A percentile compares a stretch with the other conserved stretches of the same genome.
phyloP scores from a whole-genome alignment of 2,888 invertebrate species.

The Mesorhabditis belari region DNA sequence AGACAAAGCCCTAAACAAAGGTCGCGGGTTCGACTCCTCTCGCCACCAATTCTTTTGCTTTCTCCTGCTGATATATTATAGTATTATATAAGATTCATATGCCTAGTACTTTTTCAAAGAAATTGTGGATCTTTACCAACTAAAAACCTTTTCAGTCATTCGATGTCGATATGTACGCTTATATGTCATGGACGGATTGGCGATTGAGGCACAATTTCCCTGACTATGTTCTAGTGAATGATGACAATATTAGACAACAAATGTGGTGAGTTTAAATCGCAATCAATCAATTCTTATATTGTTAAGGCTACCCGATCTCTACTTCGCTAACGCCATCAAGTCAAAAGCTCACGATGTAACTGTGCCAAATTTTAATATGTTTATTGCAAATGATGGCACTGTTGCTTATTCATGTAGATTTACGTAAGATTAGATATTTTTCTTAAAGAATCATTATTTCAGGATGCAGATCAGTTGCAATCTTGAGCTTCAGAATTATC shows the following conservation, averaged over 20 bases:
- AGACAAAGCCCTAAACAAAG: too few species aligned
- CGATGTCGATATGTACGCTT: slow-evolving; percentile 47
- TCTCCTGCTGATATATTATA: too few species aligned
- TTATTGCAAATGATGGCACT: slow-evolving; percentile 44
- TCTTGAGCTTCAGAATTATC: background rate
- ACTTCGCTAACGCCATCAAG: slow-evolving; percentile 43
- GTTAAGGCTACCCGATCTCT: slow-evolving; percentile 45
- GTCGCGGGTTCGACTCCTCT: too few species aligned
- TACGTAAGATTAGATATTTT: too few species aligned
- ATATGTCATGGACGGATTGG: slow-evolving; percentile 35
- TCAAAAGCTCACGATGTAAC: slow-evolving; percentile 37
- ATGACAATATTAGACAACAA: slow-evolving; percentile 34
- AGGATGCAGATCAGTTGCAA: background rate
- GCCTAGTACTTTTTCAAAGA: too few species aligned
- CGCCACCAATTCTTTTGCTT: too few species aligned
- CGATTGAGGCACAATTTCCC: slow-evolving; percentile 34
- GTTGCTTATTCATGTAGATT: slow-evolving; percentile 42
- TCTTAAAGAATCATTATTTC: too few species aligned
- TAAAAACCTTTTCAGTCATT: slow-evolving; percentile 33
- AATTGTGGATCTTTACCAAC: too few species aligned
- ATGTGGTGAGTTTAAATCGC: slow-evolving; percentile 29
- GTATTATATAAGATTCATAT: too few species aligned
- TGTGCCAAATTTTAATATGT: slow-evolving; percentile 49
- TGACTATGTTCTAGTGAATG: slow-evolving; percentile 43
- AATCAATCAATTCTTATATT: background rate